Evolutionary conservation across 2,888 invertebrate species (phyloP).

Genomic region (Pilophorus perplexus): DNA sequence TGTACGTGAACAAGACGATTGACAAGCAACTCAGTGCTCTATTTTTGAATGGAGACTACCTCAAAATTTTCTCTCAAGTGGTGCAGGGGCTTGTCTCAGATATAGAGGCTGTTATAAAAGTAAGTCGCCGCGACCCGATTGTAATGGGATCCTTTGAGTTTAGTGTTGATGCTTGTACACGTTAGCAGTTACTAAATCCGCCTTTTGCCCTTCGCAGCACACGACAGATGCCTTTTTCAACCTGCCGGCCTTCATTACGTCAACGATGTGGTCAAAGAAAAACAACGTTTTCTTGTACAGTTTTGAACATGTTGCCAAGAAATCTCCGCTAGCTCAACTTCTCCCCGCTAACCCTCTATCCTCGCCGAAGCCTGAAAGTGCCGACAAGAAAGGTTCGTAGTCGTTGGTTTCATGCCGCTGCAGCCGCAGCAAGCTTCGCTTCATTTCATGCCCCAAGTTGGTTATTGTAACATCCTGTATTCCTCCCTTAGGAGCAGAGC

Average conservation of each 20-base stretch:
- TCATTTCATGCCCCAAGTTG: no score
- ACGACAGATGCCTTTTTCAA: constrained; percentile 68
- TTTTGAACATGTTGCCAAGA: constrained; percentile 68
- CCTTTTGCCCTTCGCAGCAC: no score
- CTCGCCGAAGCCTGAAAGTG: constrained; percentile 51
- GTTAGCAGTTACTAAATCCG: no score
- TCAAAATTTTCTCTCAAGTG: constrained; percentile 46
- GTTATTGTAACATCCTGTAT: no score
- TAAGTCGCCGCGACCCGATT: no score
- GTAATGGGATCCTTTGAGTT: no score
- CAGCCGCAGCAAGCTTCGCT: no score
- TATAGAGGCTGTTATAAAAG: constrained; percentile 60
- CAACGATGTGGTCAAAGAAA: constrained; percentile 65
- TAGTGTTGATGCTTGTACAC: no score
- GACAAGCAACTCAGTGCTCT: constrained; percentile 46
- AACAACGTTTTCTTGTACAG: constrained; percentile 69
- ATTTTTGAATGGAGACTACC: constrained; percentile 48
- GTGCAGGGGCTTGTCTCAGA: constrained; percentile 42
- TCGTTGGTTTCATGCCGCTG: no score
- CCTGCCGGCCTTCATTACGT: constrained; percentile 70
- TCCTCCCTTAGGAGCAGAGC: constrained; percentile 52
- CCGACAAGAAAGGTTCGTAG: neutral
- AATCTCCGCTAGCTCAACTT: constrained; percentile 63
- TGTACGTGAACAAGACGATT: constrained; percentile 47
- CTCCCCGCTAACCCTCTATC: constrained; percentile 63